These are phyloP conservation scores for Talpa occidentalis DNA, from an alignment of 2,113 vertebrate species.

Conservation along the genomic window DNA sequence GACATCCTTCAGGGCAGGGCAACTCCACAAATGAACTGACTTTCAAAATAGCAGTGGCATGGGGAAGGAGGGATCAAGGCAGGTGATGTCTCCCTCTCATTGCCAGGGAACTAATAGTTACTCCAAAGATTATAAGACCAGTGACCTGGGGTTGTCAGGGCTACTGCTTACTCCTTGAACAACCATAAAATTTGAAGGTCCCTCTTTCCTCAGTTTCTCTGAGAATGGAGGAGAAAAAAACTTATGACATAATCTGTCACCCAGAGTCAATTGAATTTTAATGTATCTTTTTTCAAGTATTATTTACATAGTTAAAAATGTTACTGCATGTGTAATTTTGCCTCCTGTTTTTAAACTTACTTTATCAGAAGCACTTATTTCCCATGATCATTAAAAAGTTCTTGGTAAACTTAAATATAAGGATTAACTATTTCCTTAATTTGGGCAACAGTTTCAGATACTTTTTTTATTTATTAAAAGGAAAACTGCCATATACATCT, in stretches of 20 bases:
- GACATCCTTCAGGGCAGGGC: not conserved
- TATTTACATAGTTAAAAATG: slow-evolving; percentile 41
- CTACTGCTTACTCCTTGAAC: not conserved
- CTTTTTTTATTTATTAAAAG: not conserved
- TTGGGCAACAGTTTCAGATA: not conserved
- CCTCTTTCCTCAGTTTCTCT: slow-evolving; percentile 9
- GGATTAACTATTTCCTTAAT: not conserved
- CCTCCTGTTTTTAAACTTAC: slow-evolving; percentile 4
- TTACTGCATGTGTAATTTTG: not conserved
- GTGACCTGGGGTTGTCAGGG: not conserved
- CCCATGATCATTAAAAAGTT: not conserved
- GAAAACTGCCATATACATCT: not conserved
- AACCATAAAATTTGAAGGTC: not conserved
- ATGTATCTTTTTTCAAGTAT: not conserved
- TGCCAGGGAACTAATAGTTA: not conserved
- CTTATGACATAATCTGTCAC: not conserved
- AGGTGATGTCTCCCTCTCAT: not conserved
- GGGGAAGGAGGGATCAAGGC: not conserved
- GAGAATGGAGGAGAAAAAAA: slow-evolving; percentile 20
- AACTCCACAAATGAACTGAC: not conserved
- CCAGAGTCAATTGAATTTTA: not conserved
- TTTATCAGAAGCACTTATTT: slow-evolving; percentile 31
- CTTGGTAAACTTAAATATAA: slow-evolving; percentile 8
- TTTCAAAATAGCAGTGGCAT: not conserved
- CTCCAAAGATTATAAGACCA: not conserved